A percentile compares a stretch with the other conserved stretches of the same genome.
Evolutionary conservation across 2,888 invertebrate genomes (phyloP).

Genomic region (Calliphora vomitoria): DNA sequence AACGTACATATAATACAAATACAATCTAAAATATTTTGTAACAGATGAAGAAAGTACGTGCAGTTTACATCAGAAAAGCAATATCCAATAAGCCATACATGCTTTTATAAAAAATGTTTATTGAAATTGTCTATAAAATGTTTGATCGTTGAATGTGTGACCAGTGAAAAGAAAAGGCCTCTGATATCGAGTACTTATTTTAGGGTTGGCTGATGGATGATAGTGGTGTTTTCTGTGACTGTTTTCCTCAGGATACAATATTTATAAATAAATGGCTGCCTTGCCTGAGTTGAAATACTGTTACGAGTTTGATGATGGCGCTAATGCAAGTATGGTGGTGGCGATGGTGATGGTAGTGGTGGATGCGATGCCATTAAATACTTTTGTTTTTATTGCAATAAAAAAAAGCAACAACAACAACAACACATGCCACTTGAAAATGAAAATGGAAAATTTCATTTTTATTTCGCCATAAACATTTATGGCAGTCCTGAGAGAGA

Average conservation of each 20-base stretch:
- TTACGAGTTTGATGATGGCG: slow-evolving; percentile 35
- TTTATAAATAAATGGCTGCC: slow-evolving; percentile 16
- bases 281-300: background rate
- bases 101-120: background rate
- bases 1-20: background rate
- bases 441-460: slow-evolving; percentile 82
- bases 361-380: slow-evolving; percentile 22
- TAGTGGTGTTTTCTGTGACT: background rate
- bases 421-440: slow-evolving; percentile 78
- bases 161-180: background rate
- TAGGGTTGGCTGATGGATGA: slow-evolving; percentile 7
- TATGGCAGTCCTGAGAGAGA: slow-evolving; percentile 77
- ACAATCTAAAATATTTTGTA: background rate
- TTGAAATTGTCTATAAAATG: slow-evolving; percentile 20
- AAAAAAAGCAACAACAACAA: slow-evolving; percentile 42
- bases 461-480: slow-evolving; percentile 79
- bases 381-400: slow-evolving; percentile 57
- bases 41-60: slow-evolving; percentile 2
- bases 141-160: background rate
- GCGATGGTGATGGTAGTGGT: slow-evolving; percentile 41
- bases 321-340: slow-evolving; percentile 4
- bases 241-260: background rate
- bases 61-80: background rate
- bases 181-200: background rate
- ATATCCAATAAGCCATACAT: slow-evolving; percentile 5